Percentiles rank a stretch among this genome's conserved stretches.
These are phyloP conservation scores for Graptemys geographica DNA, from an alignment of 2,797 vertebrate species.

Conservation along the genomic window DNA sequence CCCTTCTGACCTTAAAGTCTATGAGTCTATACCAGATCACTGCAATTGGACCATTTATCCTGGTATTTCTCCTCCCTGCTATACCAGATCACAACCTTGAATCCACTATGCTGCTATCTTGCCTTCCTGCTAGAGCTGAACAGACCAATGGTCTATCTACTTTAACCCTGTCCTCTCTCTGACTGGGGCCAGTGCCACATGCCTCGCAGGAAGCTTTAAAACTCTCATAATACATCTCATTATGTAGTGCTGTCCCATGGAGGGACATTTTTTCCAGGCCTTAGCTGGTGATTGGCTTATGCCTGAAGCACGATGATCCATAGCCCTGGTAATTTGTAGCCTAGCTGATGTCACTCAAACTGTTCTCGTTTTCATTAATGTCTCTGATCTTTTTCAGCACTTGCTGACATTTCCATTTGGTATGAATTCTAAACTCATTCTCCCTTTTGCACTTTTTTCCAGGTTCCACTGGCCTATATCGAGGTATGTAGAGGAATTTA, in stretches of 20 bases:
- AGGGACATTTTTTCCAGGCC: background rate
- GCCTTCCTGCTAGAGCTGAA: background rate
- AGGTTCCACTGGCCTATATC: constrained; percentile 75
- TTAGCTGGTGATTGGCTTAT: background rate
- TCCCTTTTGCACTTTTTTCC: constrained; percentile 61
- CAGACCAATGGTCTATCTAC: background rate
- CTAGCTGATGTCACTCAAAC: background rate
- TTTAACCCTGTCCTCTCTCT: background rate
- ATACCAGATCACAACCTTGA: background rate
- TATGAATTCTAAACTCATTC: background rate
- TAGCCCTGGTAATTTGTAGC: background rate
- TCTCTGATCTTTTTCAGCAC: background rate
- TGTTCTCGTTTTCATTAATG: background rate
- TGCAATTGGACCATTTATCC: background rate
- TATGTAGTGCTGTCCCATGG: background rate
- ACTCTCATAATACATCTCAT: background rate
- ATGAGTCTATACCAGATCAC: background rate
- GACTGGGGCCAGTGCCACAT: no score
- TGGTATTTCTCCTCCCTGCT: background rate
- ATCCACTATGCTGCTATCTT: background rate
- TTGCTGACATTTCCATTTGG: background rate
- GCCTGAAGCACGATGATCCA: background rate
- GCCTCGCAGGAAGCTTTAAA: background rate
- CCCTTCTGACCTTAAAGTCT: no score
- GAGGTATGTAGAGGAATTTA: constrained; percentile 70